Conservation (phyloP, 2,797 vertebrate species). For the Taeniopygia guttata region DNA sequence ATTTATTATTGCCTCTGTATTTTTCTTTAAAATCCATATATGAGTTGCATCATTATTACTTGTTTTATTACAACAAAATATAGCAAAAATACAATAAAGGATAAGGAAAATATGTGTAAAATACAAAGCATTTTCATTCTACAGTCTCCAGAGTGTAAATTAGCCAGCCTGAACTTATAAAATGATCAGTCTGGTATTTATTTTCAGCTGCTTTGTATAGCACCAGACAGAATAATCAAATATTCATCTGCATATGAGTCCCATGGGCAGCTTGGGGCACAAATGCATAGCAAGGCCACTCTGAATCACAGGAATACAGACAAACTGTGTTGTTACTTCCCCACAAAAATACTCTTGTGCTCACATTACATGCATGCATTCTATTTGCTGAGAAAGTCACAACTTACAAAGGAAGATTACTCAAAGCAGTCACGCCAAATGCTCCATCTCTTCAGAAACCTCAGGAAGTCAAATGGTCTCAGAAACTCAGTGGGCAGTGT, state of each 20-base stretch:
- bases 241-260: slow-evolving; percentile 7
- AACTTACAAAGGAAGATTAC: neutral
- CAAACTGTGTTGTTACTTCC: neutral
- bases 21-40: neutral
- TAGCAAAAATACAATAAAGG: neutral
- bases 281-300: neutral
- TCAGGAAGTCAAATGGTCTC: neutral
- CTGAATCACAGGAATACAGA: neutral
- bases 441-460: neutral
- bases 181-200: neutral
- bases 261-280: neutral
- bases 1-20: neutral
- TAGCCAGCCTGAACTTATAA: neutral
- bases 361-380: neutral
- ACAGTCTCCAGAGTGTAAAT: neutral
- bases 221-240: slow-evolving; percentile 16
- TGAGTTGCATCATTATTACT: neutral
- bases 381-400: neutral
- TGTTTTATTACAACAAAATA: neutral
- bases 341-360: neutral
- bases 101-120: neutral
- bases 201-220: slow-evolving; percentile 4
- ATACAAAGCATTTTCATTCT: neutral
- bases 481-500: neutral
- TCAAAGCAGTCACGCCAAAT: neutral